phyloP scores from a whole-genome alignment of 2,888 invertebrate species.

The Blastobasis adustella region DNA sequence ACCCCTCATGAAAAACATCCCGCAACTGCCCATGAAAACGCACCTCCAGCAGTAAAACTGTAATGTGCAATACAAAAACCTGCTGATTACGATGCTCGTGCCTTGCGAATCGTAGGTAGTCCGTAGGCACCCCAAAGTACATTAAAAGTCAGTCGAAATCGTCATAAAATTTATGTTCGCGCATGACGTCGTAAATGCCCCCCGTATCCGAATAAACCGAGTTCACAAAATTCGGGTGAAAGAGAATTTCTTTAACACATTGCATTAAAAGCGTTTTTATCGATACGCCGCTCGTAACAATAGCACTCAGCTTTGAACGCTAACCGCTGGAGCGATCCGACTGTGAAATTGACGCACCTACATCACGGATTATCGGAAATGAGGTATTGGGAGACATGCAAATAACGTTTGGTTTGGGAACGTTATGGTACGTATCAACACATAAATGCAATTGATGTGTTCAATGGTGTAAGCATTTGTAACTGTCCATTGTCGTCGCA shows the following conservation, averaged over 20 bases:
- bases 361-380: too few relatives aligned
- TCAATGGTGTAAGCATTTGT: too few relatives aligned
- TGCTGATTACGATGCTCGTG: neutral
- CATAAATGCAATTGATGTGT: too few relatives aligned
- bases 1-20: too few relatives aligned
- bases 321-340: constrained; percentile 1
- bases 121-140: constrained; percentile 35
- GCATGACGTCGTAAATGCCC: constrained; percentile 59
- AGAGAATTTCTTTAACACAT: constrained; percentile 37
- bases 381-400: too few relatives aligned
- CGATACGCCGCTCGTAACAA: constrained; percentile 18
- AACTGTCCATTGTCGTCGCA: too few relatives aligned
- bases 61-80: constrained; percentile 12
- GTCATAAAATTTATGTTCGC: constrained; percentile 59
- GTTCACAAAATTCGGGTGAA: constrained; percentile 46
- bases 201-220: constrained; percentile 43
- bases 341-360: constrained; percentile 5
- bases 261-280: constrained; percentile 34
- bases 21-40: too few relatives aligned
- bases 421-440: too few relatives aligned
- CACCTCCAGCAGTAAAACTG: too few relatives aligned
- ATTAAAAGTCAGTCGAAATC: constrained; percentile 52
- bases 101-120: constrained; percentile 35
- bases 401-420: too few relatives aligned
- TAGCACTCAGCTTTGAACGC: constrained; percentile 2